A percentile compares a stretch with the other conserved stretches of the same genome.
These are phyloP conservation scores for Sparus aurata DNA, from an alignment of 2,797 vertebrate species.

Conservation along the genomic window DNA sequence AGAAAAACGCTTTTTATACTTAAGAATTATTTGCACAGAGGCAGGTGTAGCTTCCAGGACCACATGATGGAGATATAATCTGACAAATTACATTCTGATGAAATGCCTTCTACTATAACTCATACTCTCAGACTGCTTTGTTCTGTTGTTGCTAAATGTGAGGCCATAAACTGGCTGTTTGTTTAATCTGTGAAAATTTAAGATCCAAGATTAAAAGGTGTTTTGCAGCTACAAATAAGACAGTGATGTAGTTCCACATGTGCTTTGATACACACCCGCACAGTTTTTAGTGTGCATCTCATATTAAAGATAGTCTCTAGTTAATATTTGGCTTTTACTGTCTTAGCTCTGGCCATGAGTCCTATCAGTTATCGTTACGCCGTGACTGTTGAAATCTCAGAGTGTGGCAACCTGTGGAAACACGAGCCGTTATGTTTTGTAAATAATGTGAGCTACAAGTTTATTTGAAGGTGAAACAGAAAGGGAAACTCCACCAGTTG, in stretches of 20 bases:
- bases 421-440: not conserved
- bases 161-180: not conserved
- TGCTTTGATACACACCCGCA: not conserved
- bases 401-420: not conserved
- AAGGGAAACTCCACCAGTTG: not conserved
- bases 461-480: not conserved
- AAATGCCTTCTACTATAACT: not conserved
- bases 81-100: not conserved
- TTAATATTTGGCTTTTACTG: too few species aligned
- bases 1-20: not conserved
- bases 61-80: not conserved
- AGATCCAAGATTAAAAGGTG: too few species aligned
- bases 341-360: too few species aligned
- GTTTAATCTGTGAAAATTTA: not conserved
- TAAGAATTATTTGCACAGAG: not conserved
- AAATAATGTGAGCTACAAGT: not conserved
- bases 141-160: not conserved
- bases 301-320: too few species aligned
- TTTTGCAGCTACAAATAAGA: too few species aligned
- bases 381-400: too few species aligned
- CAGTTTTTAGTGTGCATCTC: not conserved
- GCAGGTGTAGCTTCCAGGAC: constrained; percentile 12
- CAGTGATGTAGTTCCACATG: not conserved
- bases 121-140: not conserved
- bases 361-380: too few species aligned